Evolutionary conservation across 2,888 invertebrate species (phyloP), one percentile per base, ranked within the genome.

Genomic region (Philonicus albiceps): DNA sequence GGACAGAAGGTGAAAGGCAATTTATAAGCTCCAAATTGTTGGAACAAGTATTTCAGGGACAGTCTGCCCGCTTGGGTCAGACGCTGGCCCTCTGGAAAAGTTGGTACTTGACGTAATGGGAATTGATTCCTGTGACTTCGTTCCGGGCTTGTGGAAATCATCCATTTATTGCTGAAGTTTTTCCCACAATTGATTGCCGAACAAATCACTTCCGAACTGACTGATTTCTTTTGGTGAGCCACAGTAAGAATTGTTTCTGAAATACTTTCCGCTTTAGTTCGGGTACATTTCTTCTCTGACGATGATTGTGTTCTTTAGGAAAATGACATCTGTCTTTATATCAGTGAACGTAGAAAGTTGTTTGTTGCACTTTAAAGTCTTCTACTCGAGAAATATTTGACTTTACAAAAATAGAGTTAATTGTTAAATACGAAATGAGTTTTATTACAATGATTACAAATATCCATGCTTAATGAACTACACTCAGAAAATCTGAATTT

Each of bases 1-100:
- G 73, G 73, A 43, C 84, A 84, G 31, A 73, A 84, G 84, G 84
- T 84, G 84, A 73, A 73, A 84, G 84, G 73, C 84, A 84, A 84
- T 84, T 84, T 84, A 84, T 84, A 84, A 84, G 73, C 73, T 43
- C 34, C 7, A 43, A 84, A 84, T 84, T 72, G 81, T 55, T 81
- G 81, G 22, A 34, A 11, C 81, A 81, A 81, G 49, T 78, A 27
- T 78, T 78, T 27, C 78, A 76, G 78, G 49, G 78, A 64, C 64
- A 22, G 55, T 8, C 55, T 22, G 55, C 8, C 8, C 19, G 19
- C 22, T 53, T 19, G 1, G 19, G 3, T 8, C 22, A 27, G 64
- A 64, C 22, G 11, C 64, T 11, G 27, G 5, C 49, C 76, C 40
- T 13, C 22, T 40, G 22, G n/a, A 22, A 37, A 76, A 76, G 40